Percentiles rank a stretch among this genome's conserved stretches.
Conservation (phyloP, 2,797 vertebrate genomes). For the Pseudotriccus pelzelni region DNA sequence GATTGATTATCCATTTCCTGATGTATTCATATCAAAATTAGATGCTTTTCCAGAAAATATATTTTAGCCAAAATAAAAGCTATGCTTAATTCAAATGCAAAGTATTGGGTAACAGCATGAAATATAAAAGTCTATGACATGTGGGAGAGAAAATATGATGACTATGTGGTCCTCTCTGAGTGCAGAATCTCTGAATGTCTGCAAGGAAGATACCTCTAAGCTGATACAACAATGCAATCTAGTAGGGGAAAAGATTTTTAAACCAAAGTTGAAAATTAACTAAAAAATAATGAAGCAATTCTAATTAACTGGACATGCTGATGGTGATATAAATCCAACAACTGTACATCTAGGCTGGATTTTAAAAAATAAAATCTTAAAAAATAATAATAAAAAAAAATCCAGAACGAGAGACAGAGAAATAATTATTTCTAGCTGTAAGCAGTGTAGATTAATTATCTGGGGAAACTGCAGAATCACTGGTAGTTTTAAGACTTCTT, state of each 20-base stretch:
- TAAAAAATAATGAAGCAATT: not conserved
- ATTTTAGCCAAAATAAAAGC: conserved; percentile 57
- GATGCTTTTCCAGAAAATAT: conserved; percentile 56
- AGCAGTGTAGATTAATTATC: not conserved
- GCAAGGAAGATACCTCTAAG: not conserved
- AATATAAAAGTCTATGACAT: not conserved
- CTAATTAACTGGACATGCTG: not conserved
- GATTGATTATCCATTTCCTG: conserved; percentile 64
- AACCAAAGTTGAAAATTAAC: not conserved
- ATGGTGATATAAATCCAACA: not conserved
- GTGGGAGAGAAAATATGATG: conserved; percentile 14
- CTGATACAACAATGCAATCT: not conserved
- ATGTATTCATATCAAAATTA: conserved; percentile 64
- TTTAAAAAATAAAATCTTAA: not conserved
- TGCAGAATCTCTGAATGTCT: not conserved
- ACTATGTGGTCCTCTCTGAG: not conserved
- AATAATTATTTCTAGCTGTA: not conserved
- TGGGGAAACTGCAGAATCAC: not conserved
- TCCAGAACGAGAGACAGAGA: not conserved
- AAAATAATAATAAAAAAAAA: not conserved
- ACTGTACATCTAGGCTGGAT: not conserved
- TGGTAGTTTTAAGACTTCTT: not conserved
- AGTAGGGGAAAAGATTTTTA: not conserved
- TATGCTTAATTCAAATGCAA: conserved; percentile 56
- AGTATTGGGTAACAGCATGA: conserved; percentile 33